Percentiles rank a stretch among this genome's conserved stretches.
phyloP scores from a whole-genome alignment of 2,888 invertebrate genomes.

The Meteorus colon region DNA sequence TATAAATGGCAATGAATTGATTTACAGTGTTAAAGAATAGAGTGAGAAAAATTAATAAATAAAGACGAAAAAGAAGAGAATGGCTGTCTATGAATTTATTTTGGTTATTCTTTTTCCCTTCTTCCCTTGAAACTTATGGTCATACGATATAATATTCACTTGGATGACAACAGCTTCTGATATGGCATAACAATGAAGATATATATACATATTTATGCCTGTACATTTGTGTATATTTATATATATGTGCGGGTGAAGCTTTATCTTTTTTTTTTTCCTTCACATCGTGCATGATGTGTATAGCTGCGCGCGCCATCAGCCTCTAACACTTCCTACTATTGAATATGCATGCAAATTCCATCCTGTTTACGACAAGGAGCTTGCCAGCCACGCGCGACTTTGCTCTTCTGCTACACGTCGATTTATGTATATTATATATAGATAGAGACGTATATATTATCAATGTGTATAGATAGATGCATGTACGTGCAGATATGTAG shows the following conservation, averaged over 20 bases:
- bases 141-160: neutral
- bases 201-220: neutral
- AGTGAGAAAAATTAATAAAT: neutral
- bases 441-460: slow-evolving; percentile 9
- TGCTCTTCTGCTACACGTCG: slow-evolving; percentile 14
- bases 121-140: neutral
- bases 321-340: slow-evolving; percentile 54
- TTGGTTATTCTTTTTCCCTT: neutral
- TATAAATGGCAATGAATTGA: neutral
- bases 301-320: slow-evolving; percentile 38
- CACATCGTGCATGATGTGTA: slow-evolving; percentile 10
- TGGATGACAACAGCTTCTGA: slow-evolving; percentile 14
- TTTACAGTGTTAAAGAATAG: neutral
- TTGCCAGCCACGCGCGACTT: slow-evolving; percentile 44
- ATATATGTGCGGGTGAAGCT: slow-evolving; percentile 16
- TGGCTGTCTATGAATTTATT: neutral
- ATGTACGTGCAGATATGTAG: neutral
- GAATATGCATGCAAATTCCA: slow-evolving; percentile 69
- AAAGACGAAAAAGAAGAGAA: neutral
- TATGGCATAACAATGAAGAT: neutral
- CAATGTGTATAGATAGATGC: neutral
- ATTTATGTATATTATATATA: neutral
- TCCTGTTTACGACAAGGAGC: slow-evolving; percentile 63
- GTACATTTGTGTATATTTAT: slow-evolving; percentile 1
- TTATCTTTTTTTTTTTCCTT: neutral